Base-by-base conservation (phyloP, 2,113 vertebrate species). In the Camelus dromedarius region DNA sequence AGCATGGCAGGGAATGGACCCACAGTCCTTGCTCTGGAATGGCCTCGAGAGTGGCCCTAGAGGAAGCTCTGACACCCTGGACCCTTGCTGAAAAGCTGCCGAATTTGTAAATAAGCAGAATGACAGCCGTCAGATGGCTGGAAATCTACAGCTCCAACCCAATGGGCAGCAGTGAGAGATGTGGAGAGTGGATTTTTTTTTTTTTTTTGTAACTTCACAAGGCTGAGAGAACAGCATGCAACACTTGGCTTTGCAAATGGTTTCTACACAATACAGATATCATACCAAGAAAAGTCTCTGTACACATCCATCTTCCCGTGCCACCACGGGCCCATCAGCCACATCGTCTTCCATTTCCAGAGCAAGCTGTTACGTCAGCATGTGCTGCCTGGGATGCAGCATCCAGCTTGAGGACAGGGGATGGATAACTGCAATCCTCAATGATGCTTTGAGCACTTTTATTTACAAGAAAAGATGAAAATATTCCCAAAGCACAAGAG, bases 81-180 rank as follows among this genome's bases (percentile, higher is more conserved):
- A 50, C 56, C 6, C 26, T 69, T 66, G 66, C 56, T 58, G 80
- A 46, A 50, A 81, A 58, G 70, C 64, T 91, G 82, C 28, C 38
- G 82, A 50, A 70, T 72, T 82, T 91, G 24, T 72, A 48, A 80
- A 50, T 28, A 79, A 79, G 75, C 48, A 95, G n/a, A 91, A 64
- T 50, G 60, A 82, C 84, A 90, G 73, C 79, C 91, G 52, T 20
- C 56, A 72, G 90, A 77, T 28, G 81, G n/a, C 88, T 96, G 93
- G 58, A 73, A 56, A 89, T 95, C 77, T 56, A 22, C 9, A 12
- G 35, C 42, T 32, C 28, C 5, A 20, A 67, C 38, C n/a, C 46
- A 86, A 56, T 3, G 28, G 84, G 70, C 14, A 46, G 56, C 26
- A 54, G 20, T 24, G 60, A 50, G 89, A n/a, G 22, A 69, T 26